Percentiles rank a stretch among this genome's conserved stretches.
Evolutionary conservation across 2,113 vertebrate species (phyloP).

Genomic region (Ammodytes marinus): DNA sequence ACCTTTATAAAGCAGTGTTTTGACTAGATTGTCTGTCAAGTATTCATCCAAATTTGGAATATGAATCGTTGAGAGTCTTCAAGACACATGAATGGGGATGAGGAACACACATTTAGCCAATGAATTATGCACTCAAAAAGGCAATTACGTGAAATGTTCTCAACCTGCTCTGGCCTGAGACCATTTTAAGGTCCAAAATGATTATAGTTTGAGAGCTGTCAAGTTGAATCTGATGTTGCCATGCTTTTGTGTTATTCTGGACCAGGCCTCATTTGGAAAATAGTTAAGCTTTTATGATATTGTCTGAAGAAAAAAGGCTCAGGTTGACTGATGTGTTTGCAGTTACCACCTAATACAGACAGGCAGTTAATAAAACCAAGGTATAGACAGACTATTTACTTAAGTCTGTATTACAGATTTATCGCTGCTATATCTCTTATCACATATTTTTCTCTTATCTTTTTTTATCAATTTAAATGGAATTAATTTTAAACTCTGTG

Average conservation of each 20-base stretch:
- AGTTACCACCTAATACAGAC: not conserved
- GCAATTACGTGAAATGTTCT: conserved; percentile 8
- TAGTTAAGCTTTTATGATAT: conserved; percentile 7
- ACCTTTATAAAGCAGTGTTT: not conserved
- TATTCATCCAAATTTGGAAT: not conserved
- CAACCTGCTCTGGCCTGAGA: conserved; percentile 4
- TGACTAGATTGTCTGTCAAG: not conserved
- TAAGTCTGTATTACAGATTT: not conserved
- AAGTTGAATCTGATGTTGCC: not conserved
- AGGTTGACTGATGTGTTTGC: not conserved
- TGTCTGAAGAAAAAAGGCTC: not conserved
- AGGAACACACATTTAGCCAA: not conserved
- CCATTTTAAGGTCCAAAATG: not conserved
- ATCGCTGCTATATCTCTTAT: not conserved
- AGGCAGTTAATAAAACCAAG: not conserved
- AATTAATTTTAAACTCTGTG: not conserved
- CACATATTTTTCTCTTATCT: conserved; percentile 7
- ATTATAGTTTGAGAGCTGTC: not conserved
- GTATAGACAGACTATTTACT: not conserved
- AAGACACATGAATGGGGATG: not conserved
- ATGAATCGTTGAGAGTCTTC: not conserved
- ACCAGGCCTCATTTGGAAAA: not conserved
- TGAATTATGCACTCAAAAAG: not conserved
- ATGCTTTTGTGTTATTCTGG: conserved; percentile 19
- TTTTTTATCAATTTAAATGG: conserved; percentile 4